These are phyloP conservation scores for Hormaphis cornu DNA, from an alignment of 1,140 invertebrate genomes.

Conservation along the genomic window DNA sequence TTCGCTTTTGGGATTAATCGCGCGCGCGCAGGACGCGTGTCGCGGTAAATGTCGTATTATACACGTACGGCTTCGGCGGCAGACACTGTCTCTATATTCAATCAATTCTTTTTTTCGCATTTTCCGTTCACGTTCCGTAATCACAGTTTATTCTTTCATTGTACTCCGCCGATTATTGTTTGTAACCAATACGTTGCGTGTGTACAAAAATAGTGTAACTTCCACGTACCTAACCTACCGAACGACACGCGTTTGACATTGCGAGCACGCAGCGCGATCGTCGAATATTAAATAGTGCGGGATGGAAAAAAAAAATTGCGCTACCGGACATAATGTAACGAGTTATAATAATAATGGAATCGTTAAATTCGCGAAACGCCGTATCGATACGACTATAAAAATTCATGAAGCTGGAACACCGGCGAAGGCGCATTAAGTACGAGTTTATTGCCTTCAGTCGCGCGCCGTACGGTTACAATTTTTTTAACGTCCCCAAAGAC, in stretches of 20 bases:
- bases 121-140: too few species aligned
- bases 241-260: conserved; percentile 22
- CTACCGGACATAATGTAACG: conserved; percentile 12
- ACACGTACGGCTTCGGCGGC: neutral
- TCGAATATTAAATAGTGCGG: conserved; percentile 1
- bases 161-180: neutral
- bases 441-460: conserved; percentile 15
- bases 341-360: conserved; percentile 24
- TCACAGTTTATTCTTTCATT: neutral
- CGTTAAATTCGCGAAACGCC: conserved; percentile 15
- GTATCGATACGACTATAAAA: conserved; percentile 29
- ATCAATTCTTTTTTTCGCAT: neutral
- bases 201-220: too few species aligned
- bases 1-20: too few species aligned
- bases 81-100: too few species aligned
- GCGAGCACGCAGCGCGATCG: conserved; percentile 9
- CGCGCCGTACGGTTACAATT: conserved; percentile 16
- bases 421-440: conserved; percentile 9
- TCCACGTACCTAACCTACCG: too few species aligned
- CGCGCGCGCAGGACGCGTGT: conserved; percentile 1
- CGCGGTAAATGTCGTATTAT: neutral
- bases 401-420: conserved; percentile 16
- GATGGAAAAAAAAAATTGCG: neutral
- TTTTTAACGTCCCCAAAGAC: neutral
- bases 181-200: too few species aligned